A percentile compares a stretch with the other conserved stretches of the same genome.
These are phyloP conservation scores for Parus major DNA, from an alignment of 2,113 vertebrate genomes.

Conservation along the genomic window DNA sequence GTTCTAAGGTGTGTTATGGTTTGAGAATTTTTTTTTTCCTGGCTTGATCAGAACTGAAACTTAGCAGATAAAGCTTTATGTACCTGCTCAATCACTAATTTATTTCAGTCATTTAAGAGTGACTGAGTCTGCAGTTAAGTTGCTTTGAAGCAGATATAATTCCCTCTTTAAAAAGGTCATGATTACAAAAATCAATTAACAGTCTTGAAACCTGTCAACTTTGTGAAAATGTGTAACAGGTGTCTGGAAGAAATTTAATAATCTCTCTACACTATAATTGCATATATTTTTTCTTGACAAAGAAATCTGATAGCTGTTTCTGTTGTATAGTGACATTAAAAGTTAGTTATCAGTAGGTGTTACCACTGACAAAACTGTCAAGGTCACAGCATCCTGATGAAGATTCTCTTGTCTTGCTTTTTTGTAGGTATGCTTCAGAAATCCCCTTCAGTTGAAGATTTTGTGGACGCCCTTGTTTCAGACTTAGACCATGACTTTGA, in stretches of 20 bases:
- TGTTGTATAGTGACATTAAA: neutral
- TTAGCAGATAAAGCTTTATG: neutral
- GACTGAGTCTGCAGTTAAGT: neutral
- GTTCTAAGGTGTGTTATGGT: neutral
- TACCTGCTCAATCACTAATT: neutral
- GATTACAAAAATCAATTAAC: neutral
- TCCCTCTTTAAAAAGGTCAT: neutral
- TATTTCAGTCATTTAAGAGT: conserved; percentile 4
- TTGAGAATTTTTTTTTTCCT: neutral
- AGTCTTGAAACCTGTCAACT: neutral
- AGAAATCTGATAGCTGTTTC: neutral
- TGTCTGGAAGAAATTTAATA: neutral
- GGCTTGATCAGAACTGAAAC: neutral
- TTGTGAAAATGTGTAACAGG: neutral
- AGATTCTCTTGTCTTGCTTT: neutral
- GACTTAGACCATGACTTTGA: conserved; percentile 92
- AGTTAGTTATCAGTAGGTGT: neutral
- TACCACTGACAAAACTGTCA: neutral
- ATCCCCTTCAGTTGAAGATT: conserved; percentile 86
- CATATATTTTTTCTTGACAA: neutral
- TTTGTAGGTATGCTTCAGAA: conserved; percentile 93
- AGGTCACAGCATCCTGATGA: neutral
- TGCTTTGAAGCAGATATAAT: neutral
- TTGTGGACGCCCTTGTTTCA: conserved; percentile 91
- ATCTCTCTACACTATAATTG: neutral